Base-by-base conservation (phyloP, 1,140 invertebrate genomes). In the Drosophila ambigua region DNA sequence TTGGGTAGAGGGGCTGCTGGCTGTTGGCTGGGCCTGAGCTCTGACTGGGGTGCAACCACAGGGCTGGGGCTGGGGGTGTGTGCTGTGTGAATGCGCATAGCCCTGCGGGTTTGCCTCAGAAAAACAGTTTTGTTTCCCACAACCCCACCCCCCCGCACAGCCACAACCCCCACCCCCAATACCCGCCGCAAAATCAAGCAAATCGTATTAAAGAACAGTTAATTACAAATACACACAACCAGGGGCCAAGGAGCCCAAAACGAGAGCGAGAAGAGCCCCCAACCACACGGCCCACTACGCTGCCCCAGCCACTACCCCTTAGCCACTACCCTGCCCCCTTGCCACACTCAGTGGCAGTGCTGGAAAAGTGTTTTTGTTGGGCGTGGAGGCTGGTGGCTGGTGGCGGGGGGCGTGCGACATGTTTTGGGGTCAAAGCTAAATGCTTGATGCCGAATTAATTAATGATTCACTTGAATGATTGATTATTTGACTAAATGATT, bases 131-230 rank as follows among this genome's bases (percentile, higher is more conserved):
- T 73, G 49, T 63, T 73, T 28, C 61, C 11, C 63, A 16, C 16
- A 16, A 16, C 23, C 1, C 23, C 2, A 0, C 4, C 23, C 23
- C 2, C n/a, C n/a, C n/a, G n/a, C n/a, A n/a, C 23, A 2, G 23
- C 23, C 4, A 2, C 23, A 24, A 0, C 23, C 23, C 23, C 23
- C 63, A 65, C 53, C 49, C 45, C 41, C 39, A 23, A 23, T 23
- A 2, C 23, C 23, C 1, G 20, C 64, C 64, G 57, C 67, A 54
- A 71, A 85, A 87, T 87, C 77, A 75, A 75, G 82, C 61, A 87
- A 84, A 85, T 85, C 82, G 81, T 87, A 85, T 85, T 85, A 85
- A 85, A 85, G 87, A 87, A 85, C 81, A 87, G 81, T 85, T 85
- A 85, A 85, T 85, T 85, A 85, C 78, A 68, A 81, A 81, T 68